Base-by-base conservation (phyloP, 2,113 vertebrate genomes). In the Ciconia maguari region DNA sequence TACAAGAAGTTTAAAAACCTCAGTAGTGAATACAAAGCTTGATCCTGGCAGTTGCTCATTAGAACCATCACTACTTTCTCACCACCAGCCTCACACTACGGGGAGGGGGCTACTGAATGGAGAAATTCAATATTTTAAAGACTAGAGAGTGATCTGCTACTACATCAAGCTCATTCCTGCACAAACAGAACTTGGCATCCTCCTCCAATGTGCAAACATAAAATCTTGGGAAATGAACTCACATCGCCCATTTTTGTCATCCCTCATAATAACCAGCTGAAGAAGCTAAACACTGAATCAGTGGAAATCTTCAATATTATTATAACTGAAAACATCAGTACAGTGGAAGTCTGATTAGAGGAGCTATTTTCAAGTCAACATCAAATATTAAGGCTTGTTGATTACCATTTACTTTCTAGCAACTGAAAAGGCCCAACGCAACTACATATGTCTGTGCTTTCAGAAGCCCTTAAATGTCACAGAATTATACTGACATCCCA, bases 41-140 rank as follows among this genome's bases (percentile, higher is more conserved):
- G 34, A 58, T 65, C 13, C 77, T 70, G 17, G 8, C 49, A 60
- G 55, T 52, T 51, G 70, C 62, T 83, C 19, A 15, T 7, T 27
- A 38, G 51, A 91, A 46, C 32, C 61, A 70, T n/a, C 69, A 54
- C 16, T 22, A 17, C 38, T 18, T 55, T 54, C 51, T 64, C 75
- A 44, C 7, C 61, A 61, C 6, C 65, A 82, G 36, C 61, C 32
- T 30, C 52, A 57, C 1, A 2, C 65, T 36, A 3, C 3, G 3
- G 17, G 34, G 5, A 93, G 2, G 6, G 13, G 4, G 14, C 5
- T 61, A 49, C 55, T 46, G 52, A n/a, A 0, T 1, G 3, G 34
- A 80, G 32, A 69, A 91, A 83, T 13, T 18, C 12, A 55, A 0
- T 19, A 29, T 29, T 76, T 83, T 60, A 41, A 88, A 85, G 49